These are phyloP conservation scores for Cyprinodon brontotheroides DNA, from an alignment of 2,113 vertebrate species.

Conservation along the genomic window DNA sequence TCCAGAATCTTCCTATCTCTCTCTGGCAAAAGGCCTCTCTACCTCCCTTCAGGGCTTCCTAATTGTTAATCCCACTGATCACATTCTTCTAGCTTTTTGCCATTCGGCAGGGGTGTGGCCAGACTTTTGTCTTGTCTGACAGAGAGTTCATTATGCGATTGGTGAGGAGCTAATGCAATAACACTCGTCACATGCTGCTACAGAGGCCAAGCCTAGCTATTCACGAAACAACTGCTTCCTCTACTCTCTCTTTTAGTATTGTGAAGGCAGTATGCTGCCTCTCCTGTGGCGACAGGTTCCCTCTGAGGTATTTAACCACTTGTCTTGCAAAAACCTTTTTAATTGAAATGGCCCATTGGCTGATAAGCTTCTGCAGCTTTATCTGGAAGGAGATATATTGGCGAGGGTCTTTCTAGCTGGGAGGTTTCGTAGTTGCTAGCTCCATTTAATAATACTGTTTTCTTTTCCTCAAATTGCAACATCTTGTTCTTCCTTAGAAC, in stretches of 20 bases:
- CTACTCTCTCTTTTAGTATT: slow-evolving; percentile 38
- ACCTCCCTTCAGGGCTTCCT: slow-evolving; percentile 66
- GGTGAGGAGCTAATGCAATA: slow-evolving; percentile 77
- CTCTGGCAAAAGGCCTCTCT: slow-evolving; percentile 79
- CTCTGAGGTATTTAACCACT: slow-evolving; percentile 78
- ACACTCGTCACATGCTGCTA: slow-evolving; percentile 70
- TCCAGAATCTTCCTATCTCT: slow-evolving; percentile 83
- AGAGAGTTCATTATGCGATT: slow-evolving; percentile 76
- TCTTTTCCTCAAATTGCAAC: slow-evolving; percentile 7
- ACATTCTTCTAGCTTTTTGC: slow-evolving; percentile 72
- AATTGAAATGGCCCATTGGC: slow-evolving; percentile 75
- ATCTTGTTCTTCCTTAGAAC: slow-evolving; percentile 24
- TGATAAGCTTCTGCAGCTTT: slow-evolving; percentile 70
- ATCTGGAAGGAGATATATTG: slow-evolving; percentile 58
- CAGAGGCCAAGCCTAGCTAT: slow-evolving; percentile 61
- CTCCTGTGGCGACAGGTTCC: slow-evolving; percentile 73
- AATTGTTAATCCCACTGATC: slow-evolving; percentile 78
- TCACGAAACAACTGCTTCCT: slow-evolving; percentile 51
- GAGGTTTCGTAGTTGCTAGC: slow-evolving; percentile 41
- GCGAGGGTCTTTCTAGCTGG: slow-evolving; percentile 61
- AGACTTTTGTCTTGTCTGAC: slow-evolving; percentile 72
- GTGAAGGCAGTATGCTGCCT: slow-evolving; percentile 61
- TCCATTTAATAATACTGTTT: slow-evolving; percentile 36
- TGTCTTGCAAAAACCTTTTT: slow-evolving; percentile 76
- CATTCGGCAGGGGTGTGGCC: slow-evolving; percentile 71